Conservation (phyloP, 2,113 vertebrate genomes). For the Leucopsar rothschildi region DNA sequence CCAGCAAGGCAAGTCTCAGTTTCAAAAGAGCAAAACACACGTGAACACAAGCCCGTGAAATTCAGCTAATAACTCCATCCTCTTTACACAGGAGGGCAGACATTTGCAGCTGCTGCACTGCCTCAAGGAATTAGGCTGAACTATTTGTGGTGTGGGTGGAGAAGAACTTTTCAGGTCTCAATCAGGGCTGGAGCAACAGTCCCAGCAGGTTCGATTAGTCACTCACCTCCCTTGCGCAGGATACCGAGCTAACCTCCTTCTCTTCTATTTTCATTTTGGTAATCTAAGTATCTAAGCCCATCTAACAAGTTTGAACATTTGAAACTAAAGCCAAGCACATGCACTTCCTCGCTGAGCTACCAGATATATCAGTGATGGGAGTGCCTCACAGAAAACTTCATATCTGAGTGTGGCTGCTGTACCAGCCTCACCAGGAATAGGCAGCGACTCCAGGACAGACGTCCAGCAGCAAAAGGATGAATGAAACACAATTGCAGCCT, state of each 20-base stretch:
- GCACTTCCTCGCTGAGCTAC: not conserved
- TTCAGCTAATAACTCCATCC: not conserved
- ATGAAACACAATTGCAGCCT: not conserved
- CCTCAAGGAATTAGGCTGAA: not conserved
- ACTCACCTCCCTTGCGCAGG: not conserved
- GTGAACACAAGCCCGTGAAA: not conserved
- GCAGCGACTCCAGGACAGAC: not conserved
- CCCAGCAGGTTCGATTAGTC: constrained; percentile 20
- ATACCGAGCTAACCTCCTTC: not conserved
- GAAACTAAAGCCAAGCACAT: not conserved
- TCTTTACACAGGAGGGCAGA: not conserved
- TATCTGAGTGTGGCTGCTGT: not conserved
- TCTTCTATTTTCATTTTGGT: not conserved
- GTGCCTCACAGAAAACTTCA: not conserved
- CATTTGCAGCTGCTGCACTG: not conserved
- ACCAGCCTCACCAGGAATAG: not conserved
- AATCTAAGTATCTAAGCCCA: not conserved
- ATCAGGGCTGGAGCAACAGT: constrained; percentile 10
- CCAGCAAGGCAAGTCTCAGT: not conserved
- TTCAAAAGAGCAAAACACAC: not conserved
- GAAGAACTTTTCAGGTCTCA: not conserved
- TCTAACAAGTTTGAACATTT: not conserved
- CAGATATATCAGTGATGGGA: not conserved
- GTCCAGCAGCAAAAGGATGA: not conserved
- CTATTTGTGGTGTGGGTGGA: not conserved